phyloP scores from a whole-genome alignment of 2,113 vertebrate species.

The Rana temporaria region DNA sequence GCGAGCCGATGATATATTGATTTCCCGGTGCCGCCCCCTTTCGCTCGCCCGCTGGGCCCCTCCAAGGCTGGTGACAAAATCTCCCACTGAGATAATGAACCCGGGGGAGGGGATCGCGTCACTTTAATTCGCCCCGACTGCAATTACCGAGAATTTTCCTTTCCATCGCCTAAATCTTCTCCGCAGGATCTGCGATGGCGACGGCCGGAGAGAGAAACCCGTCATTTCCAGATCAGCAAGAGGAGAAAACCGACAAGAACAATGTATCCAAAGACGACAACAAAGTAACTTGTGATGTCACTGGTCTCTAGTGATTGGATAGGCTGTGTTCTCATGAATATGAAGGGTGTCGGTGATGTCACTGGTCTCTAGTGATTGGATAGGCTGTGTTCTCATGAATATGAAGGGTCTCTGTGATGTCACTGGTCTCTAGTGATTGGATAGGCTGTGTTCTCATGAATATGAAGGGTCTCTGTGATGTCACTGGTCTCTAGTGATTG shows the following conservation, averaged over 20 bases:
- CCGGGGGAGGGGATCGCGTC: not conserved
- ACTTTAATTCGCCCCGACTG: not conserved
- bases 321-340: not conserved
- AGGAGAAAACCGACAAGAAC: too few species aligned
- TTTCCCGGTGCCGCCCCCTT: not conserved
- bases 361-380: too few species aligned
- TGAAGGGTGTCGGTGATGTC: not conserved
- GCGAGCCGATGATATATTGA: not conserved
- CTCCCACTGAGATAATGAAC: not conserved
- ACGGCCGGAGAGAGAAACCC: not conserved
- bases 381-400: too few species aligned
- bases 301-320: not conserved
- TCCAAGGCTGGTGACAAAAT: not conserved
- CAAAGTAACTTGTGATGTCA: not conserved
- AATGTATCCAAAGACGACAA: too few species aligned
- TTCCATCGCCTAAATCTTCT: not conserved
- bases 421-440: too few species aligned
- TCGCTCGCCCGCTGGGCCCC: not conserved
- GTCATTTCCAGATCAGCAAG: too few species aligned
- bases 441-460: not conserved
- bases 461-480: not conserved
- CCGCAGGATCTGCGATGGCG: not conserved
- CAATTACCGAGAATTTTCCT: not conserved
- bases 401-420: too few species aligned
- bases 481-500: not conserved